These are phyloP conservation scores for Lemur catta DNA, from an alignment of 2,797 vertebrate genomes.

Conservation along the genomic window DNA sequence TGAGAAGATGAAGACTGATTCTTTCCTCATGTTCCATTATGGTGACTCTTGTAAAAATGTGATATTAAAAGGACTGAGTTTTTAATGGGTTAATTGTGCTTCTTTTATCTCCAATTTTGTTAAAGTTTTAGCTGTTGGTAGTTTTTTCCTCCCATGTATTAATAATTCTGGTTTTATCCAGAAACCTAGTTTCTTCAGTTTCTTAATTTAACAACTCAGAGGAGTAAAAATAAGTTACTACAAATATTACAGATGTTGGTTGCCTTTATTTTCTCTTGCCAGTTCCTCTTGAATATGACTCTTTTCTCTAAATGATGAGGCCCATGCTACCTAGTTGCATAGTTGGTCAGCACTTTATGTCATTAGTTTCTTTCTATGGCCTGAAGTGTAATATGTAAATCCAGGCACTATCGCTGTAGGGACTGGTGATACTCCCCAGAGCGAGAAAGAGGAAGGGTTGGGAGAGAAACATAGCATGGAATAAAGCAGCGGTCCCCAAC, in stretches of 20 bases:
- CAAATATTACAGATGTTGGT: neutral
- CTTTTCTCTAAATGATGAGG: neutral
- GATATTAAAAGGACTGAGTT: neutral
- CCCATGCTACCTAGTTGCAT: neutral
- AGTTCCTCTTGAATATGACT: neutral
- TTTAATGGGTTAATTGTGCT: neutral
- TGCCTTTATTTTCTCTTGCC: neutral
- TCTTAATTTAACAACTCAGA: conserved; percentile 6
- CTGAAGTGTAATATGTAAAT: neutral
- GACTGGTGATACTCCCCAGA: neutral
- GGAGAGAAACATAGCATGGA: neutral
- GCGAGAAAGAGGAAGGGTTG: neutral
- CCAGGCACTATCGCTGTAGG: neutral
- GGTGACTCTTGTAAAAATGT: neutral
- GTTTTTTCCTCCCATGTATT: neutral
- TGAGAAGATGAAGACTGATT: neutral
- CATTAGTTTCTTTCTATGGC: neutral
- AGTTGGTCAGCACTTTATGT: neutral
- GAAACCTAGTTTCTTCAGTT: neutral
- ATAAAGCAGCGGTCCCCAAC: neutral
- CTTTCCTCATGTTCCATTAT: conserved; percentile 28
- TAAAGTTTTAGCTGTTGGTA: neutral
- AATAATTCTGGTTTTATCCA: conserved; percentile 6
- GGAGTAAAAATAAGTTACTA: neutral
- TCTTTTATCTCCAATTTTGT: neutral